These are phyloP conservation scores for Gobionotothen gibberifrons DNA, from an alignment of 2,797 vertebrate species.

Conservation along the genomic window DNA sequence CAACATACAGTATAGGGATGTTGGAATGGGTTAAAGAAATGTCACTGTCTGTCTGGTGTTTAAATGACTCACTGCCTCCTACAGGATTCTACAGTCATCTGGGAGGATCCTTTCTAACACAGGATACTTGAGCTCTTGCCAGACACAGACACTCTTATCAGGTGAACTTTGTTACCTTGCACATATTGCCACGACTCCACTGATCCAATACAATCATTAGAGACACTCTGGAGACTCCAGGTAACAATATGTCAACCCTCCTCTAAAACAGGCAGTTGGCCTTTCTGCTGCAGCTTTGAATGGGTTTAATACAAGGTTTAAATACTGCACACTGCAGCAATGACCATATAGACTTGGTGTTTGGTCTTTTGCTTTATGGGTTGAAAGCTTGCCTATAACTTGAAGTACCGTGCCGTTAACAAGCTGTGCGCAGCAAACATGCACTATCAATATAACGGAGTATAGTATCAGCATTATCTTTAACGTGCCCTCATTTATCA, in stretches of 20 bases:
- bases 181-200: not conserved
- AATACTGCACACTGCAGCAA: not conserved
- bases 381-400: not conserved
- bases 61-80: not conserved
- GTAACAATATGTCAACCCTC: slow-evolving; percentile 4
- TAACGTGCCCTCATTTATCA: slow-evolving; percentile 32
- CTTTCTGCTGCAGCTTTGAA: slow-evolving; percentile 27
- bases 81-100: not conserved
- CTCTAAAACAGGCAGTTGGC: not conserved
- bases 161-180: slow-evolving; percentile 31
- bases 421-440: slow-evolving; percentile 5
- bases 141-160: slow-evolving; percentile 11
- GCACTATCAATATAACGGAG: not conserved
- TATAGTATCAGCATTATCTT: slow-evolving; percentile 20
- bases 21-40: not conserved
- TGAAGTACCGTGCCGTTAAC: slow-evolving; percentile 4
- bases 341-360: not conserved
- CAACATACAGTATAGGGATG: not conserved
- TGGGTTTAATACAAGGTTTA: slow-evolving; percentile 3
- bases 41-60: not conserved
- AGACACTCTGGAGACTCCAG: not conserved
- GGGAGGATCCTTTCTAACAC: slow-evolving; percentile 9
- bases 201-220: slow-evolving; percentile 1
- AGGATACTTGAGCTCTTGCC: not conserved
- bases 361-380: slow-evolving; percentile 3